phyloP scores from a whole-genome alignment of 2,888 invertebrate genomes.

The Dynastes maya region DNA sequence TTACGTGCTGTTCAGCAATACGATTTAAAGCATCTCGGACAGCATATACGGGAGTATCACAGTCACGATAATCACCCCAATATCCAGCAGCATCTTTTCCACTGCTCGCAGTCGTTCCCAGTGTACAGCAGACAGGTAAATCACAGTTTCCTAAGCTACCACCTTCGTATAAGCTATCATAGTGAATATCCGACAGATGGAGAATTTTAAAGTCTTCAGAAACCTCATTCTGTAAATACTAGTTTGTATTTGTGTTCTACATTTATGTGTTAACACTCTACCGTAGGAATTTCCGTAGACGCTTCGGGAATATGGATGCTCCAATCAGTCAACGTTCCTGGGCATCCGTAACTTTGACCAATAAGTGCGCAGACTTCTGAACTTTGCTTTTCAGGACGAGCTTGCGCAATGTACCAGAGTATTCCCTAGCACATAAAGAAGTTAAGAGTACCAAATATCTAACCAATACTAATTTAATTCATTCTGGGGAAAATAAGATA shows the following conservation, averaged over 20 bases:
- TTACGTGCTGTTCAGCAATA: constrained; percentile 51
- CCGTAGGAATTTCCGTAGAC: constrained; percentile 67
- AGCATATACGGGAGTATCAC: constrained; percentile 82
- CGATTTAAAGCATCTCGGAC: constrained; percentile 73
- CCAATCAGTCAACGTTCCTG: constrained; percentile 61
- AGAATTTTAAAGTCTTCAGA: constrained; percentile 67
- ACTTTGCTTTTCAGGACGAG: constrained; percentile 72
- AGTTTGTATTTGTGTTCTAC: background rate
- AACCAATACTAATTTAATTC: background rate
- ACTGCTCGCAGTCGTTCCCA: constrained; percentile 64
- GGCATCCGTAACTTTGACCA: constrained; percentile 69
- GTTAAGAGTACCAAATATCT: background rate
- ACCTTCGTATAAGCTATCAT: constrained; percentile 80
- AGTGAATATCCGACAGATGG: constrained; percentile 84
- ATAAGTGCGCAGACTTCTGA: constrained; percentile 74
- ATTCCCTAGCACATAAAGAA: constrained; percentile 72
- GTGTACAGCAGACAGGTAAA: constrained; percentile 84
- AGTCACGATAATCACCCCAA: constrained; percentile 86
- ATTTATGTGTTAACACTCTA: constrained; percentile 61
- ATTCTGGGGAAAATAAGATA: background rate
- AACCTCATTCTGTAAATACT: constrained; percentile 45
- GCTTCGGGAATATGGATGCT: constrained; percentile 56
- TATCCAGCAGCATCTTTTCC: constrained; percentile 74
- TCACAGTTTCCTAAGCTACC: constrained; percentile 79
- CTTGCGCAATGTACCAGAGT: constrained; percentile 74